A percentile compares a stretch with the other conserved stretches of the same genome.
phyloP scores from a whole-genome alignment of 30 jellyfish, hydroid and myxozoan species.

The Calvadosia cruxmelitensis region DNA sequence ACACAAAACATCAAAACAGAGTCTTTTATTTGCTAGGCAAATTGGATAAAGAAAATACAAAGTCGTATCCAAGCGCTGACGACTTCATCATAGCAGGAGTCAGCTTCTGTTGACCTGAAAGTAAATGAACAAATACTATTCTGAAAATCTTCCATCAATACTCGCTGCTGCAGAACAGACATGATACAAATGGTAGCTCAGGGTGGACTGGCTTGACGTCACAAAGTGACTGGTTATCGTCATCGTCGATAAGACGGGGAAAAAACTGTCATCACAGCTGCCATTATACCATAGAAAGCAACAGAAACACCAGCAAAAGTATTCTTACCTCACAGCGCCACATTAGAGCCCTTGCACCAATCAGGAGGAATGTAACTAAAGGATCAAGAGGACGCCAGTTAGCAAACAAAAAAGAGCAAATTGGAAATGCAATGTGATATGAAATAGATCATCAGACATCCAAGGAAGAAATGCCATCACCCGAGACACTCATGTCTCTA shows the following conservation, averaged over 20 bases:
- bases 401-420: not conserved
- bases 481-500: not conserved
- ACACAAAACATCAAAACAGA: too few species aligned
- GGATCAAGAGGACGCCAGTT: not conserved
- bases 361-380: not conserved
- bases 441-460: not conserved
- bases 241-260: constrained; percentile 1
- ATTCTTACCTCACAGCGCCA: not conserved
- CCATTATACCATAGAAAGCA: not conserved
- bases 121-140: too few species aligned
- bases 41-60: too few species aligned
- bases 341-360: not conserved
- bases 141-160: too few species aligned
- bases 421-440: not conserved
- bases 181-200: not conserved
- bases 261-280: not conserved
- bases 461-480: constrained; percentile 1
- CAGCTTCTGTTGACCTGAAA: too few species aligned
- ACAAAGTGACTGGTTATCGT: constrained; percentile 1
- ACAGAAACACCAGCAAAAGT: not conserved
- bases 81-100: too few species aligned
- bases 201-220: constrained; percentile 2
- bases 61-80: too few species aligned
- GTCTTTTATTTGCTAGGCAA: too few species aligned
- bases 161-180: too few species aligned